A percentile compares a stretch with the other conserved stretches of the same genome.
phyloP scores from a whole-genome alignment of 2,888 invertebrate genomes.

The Plemyria rubiginata region DNA sequence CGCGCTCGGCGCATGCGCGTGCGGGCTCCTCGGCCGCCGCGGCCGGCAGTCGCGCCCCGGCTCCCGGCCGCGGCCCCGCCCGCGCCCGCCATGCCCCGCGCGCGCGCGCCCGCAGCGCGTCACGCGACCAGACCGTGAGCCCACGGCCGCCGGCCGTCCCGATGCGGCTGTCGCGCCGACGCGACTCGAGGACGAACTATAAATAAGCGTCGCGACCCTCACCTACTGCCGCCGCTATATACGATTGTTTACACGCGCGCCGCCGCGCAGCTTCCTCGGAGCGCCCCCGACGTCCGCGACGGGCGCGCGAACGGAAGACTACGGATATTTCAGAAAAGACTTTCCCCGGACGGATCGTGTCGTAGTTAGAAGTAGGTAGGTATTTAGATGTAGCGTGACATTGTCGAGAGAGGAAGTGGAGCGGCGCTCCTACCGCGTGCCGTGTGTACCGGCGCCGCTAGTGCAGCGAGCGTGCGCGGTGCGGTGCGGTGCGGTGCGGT shows the following conservation, averaged over 20 bases:
- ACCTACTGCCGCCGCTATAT: constrained; percentile 58
- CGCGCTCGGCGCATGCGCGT: constrained; percentile 7
- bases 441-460: no score
- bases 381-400: no score
- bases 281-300: neutral
- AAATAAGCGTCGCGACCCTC: constrained; percentile 57
- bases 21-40: constrained; percentile 41
- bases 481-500: no score
- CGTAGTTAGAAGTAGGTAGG: no score
- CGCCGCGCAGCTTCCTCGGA: constrained; percentile 39
- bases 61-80: constrained; percentile 66
- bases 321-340: no score
- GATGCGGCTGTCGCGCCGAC: no score
- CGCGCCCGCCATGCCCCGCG: constrained; percentile 58
- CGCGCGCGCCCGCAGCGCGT: constrained; percentile 53
- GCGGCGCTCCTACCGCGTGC: no score
- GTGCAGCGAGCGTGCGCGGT: no score
- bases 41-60: constrained; percentile 63
- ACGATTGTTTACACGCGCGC: constrained; percentile 15
- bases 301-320: no score
- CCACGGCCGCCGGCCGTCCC: constrained; percentile 2
- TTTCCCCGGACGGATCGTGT: no score
- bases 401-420: no score
- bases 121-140: constrained; percentile 38
- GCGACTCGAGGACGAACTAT: neutral